These are phyloP conservation scores for Hipposideros larvatus DNA, from an alignment of 2,797 vertebrate genomes.

Conservation along the genomic window DNA sequence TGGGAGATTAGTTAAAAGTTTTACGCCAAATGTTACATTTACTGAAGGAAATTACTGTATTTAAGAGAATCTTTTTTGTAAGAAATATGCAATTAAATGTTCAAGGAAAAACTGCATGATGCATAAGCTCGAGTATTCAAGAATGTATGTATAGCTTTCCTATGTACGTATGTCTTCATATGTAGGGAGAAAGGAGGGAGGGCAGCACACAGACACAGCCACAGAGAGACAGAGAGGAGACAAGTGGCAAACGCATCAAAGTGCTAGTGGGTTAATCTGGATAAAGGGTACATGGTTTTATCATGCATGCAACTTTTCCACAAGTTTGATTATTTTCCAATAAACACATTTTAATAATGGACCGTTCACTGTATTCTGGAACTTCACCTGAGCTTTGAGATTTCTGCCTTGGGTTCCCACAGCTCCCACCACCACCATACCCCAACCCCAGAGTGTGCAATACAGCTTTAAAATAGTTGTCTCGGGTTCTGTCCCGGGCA, in stretches of 20 bases:
- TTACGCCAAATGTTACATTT: too few species aligned
- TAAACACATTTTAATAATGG: too few species aligned
- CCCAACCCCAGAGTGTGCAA: too few species aligned
- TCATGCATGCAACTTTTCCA: background rate
- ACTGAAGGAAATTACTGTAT: too few species aligned
- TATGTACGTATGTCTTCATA: background rate
- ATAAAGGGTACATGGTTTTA: background rate
- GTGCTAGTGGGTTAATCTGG: background rate
- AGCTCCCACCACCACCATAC: background rate
- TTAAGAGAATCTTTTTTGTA: too few species aligned
- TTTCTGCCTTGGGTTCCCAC: background rate
- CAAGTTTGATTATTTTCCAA: background rate
- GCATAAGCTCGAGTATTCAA: background rate
- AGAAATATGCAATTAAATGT: background rate
- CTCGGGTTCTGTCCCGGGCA: background rate
- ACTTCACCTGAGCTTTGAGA: background rate
- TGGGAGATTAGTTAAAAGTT: too few species aligned
- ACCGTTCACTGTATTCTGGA: background rate
- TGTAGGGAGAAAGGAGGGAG: background rate
- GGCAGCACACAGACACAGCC: background rate
- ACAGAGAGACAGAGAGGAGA: background rate
- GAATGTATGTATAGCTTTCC: background rate
- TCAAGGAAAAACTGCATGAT: background rate
- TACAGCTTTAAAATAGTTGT: background rate
- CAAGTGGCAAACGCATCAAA: background rate